phyloP scores from a whole-genome alignment of 2,888 invertebrate species.

The Pilophorus perplexus region DNA sequence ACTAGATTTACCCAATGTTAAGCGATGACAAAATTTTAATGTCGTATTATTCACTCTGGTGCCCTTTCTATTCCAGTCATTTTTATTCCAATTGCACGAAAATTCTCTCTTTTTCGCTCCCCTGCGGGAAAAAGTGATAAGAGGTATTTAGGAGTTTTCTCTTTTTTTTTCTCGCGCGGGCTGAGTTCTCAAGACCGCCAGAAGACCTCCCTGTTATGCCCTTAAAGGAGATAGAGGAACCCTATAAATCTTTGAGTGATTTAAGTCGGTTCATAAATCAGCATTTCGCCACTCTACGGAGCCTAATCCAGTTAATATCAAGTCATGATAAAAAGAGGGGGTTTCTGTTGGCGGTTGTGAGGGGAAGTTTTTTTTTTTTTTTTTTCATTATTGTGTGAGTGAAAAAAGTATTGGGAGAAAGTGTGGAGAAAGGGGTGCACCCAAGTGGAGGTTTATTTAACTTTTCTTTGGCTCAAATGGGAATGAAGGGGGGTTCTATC shows the following conservation, averaged over 20 bases:
- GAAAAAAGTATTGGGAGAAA: not conserved
- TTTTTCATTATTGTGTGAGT: not conserved
- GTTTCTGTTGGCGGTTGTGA: too few relatives aligned
- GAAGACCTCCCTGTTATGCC: slow-evolving; percentile 36
- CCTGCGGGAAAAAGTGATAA: too few relatives aligned
- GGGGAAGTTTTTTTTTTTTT: too few relatives aligned
- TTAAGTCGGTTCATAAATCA: slow-evolving; percentile 39
- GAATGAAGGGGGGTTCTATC: not conserved
- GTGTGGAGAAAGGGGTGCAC: slow-evolving; percentile 1
- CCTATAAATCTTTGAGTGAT: slow-evolving; percentile 38
- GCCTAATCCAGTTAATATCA: slow-evolving; percentile 18
- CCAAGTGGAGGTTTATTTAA: slow-evolving; percentile 13
- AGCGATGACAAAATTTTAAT: too few relatives aligned
- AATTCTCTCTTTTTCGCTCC: too few relatives aligned
- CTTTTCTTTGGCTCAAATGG: slow-evolving; percentile 18
- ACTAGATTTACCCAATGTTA: too few relatives aligned
- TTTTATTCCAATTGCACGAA: too few relatives aligned
- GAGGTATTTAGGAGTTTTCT: too few relatives aligned
- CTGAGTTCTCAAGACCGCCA: too few relatives aligned
- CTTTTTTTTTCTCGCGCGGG: too few relatives aligned
- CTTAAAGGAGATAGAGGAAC: slow-evolving; percentile 30
- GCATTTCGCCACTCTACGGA: slow-evolving; percentile 30
- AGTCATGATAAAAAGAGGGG: slow-evolving; percentile 8
- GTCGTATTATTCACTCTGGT: too few relatives aligned
- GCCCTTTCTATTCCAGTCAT: too few relatives aligned